phyloP scores from a whole-genome alignment of 2,113 vertebrate genomes.

The Poicephalus gulielmi region DNA sequence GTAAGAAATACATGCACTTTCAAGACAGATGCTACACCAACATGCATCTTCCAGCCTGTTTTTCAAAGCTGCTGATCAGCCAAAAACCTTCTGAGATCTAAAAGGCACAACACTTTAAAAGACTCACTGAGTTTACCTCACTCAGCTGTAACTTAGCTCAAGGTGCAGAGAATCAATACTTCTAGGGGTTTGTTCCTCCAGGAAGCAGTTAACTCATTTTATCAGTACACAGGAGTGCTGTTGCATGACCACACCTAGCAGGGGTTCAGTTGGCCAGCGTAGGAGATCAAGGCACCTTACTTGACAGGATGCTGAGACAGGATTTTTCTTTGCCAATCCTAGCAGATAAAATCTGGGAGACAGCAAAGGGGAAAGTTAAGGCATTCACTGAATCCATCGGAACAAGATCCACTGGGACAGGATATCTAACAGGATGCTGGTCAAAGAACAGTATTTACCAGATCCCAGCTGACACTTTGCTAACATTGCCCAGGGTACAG shows the following conservation, averaged over 20 bases:
- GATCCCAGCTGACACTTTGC: background rate
- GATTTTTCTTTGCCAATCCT: background rate
- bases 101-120: background rate
- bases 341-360: background rate
- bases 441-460: background rate
- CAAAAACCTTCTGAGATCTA: background rate
- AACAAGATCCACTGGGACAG: accelerated
- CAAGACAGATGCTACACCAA: background rate
- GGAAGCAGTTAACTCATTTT: background rate
- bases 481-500: background rate
- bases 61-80: background rate
- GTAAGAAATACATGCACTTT: background rate
- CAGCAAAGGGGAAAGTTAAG: background rate
- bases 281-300: background rate
- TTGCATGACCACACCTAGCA: background rate
- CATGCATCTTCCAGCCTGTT: background rate
- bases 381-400: background rate
- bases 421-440: no score
- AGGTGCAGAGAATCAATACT: background rate
- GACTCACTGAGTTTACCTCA: accelerated
- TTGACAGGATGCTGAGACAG: background rate
- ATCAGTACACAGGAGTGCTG: background rate
- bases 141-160: background rate
- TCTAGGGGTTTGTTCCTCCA: background rate
- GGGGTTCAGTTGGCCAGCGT: background rate